Base-by-base conservation (phyloP, 2,113 vertebrate species). In the Poecile atricapillus region DNA sequence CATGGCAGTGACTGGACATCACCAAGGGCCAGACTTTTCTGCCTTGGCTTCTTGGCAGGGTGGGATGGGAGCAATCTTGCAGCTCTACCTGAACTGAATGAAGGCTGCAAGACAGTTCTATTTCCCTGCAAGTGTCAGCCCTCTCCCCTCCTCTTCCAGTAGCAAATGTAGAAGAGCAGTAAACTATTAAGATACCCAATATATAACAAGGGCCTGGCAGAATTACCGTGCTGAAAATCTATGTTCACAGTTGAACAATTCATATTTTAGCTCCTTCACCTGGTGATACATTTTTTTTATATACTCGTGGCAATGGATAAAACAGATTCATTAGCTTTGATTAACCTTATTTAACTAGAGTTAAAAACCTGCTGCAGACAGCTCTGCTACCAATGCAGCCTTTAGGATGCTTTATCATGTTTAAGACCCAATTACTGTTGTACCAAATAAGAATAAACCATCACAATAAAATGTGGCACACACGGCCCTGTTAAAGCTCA, bases 401-500 rank as follows among this genome's bases (percentile, higher is more conserved):
- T 97, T 97, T 96, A 94, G 96, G 98, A 98, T 95, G 97, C 97
- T 98, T 98, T 97, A 98, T 98, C 98, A 98, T 98, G 97, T 98
- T 98, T 98, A 98, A 98, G 98, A 98, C 97, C 97, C 98, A 98
- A 98, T 98, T 98, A 98, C 97, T 96, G 97, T 96, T 98, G 95
- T 97, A 97, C 97, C 73, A 97, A 97, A 97, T 97, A 97, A 97
- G 97, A 97, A 98, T 97, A 98, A 98, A 98, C 97, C 98, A 98
- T 97, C 97, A 96, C 97, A 97, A 96, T 98, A 97, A 98, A 98
- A 97, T 94, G 97, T 95, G 96, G 94, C n/a, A 84, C 97, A 79
- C 97, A 97, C 93, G 94, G 91, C 90, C 97, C 91, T 93, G 95
- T 94, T 95, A 96, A 97, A 81, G 87, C 87, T 92, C 96, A 87